These are phyloP conservation scores for Thecocarcelia acutangulata DNA, from an alignment of 2,888 invertebrate genomes.

Conservation along the genomic window DNA sequence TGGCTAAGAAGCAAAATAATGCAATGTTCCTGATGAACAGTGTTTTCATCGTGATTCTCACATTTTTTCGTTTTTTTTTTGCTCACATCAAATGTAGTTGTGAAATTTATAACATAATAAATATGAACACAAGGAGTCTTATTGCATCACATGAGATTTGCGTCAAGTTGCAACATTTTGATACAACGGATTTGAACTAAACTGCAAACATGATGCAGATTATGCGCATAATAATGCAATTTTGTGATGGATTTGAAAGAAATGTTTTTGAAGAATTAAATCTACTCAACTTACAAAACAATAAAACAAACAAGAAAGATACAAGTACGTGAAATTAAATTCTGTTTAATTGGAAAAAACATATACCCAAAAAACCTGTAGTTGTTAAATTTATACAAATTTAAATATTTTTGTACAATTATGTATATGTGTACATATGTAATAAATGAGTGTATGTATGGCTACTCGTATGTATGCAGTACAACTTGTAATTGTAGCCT, in stretches of 20 bases:
- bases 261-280: not conserved
- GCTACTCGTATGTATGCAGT: too few relatives aligned
- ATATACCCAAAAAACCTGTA: not conserved
- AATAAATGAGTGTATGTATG: too few relatives aligned
- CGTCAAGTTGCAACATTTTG: conserved; percentile 58
- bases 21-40: too few relatives aligned
- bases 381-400: not conserved
- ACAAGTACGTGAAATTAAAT: not conserved
- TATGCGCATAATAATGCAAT: conserved; percentile 47
- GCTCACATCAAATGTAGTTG: conserved; percentile 4
- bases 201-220: conserved; percentile 19
- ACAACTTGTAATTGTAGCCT: conserved; percentile 53
- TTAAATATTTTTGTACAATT: not conserved
- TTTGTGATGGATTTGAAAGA: conserved; percentile 23
- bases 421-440: not conserved
- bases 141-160: conserved; percentile 59
- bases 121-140: conserved; percentile 26
- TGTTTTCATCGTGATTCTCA: too few relatives aligned
- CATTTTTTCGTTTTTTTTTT: not conserved
- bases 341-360: not conserved
- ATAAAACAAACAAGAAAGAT: not conserved
- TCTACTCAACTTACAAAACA: conserved; percentile 70
- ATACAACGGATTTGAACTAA: conserved; percentile 15
- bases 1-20: too few relatives aligned
- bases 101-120: conserved; percentile 43